Percentiles rank a stretch among this genome's conserved stretches.
Conservation (phyloP, 1,140 invertebrate species). For the Zaprionus kolodkinae region DNA sequence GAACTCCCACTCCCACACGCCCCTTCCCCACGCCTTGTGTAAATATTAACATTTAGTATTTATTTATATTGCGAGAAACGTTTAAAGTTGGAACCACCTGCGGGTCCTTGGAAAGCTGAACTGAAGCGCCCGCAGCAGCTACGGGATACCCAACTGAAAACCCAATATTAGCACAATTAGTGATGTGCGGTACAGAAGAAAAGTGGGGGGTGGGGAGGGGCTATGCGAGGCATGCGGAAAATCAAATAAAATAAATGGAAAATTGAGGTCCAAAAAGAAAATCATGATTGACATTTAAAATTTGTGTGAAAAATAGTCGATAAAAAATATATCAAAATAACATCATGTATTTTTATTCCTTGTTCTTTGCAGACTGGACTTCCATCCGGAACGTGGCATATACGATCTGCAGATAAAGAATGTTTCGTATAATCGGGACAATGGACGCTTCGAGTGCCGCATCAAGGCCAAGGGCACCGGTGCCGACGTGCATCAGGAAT, state of each 20-base stretch:
- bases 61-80: constrained; percentile 74
- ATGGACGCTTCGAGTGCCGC: constrained; percentile 95
- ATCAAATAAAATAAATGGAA: constrained; percentile 70
- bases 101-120: constrained; percentile 43
- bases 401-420: constrained; percentile 95
- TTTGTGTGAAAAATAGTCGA: constrained; percentile 7
- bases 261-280: constrained; percentile 17
- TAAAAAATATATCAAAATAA: not conserved
- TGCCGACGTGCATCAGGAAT: constrained; percentile 92
- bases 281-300: not conserved
- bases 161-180: constrained; percentile 80
- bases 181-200: constrained; percentile 18
- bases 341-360: not conserved
- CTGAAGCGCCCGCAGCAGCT: constrained; percentile 20
- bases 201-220: too few species aligned
- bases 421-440: constrained; percentile 94
- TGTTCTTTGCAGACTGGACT: constrained; percentile 87
- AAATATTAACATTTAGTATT: constrained; percentile 79
- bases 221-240: constrained; percentile 25
- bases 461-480: constrained; percentile 94
- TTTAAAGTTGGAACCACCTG: constrained; percentile 78
- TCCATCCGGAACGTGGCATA: constrained; percentile 90
- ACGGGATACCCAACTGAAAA: constrained; percentile 46
- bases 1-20: not conserved
- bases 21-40: constrained; percentile 13